phyloP scores from a whole-genome alignment of 2,113 vertebrate species.

The Leuciscus idus region DNA sequence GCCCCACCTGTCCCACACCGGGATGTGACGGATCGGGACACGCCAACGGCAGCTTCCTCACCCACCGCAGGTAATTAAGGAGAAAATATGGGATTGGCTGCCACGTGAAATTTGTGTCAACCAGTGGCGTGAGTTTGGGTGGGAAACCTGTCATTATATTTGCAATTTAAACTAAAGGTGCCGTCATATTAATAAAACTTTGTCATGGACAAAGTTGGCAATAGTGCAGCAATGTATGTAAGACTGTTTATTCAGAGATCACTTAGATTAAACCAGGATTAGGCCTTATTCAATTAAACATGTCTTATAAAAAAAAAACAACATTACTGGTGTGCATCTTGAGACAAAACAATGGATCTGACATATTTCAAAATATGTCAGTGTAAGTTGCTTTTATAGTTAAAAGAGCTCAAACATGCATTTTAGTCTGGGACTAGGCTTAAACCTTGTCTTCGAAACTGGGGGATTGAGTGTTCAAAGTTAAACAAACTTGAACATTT shows the following conservation, averaged over 20 bases:
- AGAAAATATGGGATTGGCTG: neutral
- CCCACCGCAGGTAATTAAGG: slow-evolving; percentile 88
- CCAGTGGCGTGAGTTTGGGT: neutral
- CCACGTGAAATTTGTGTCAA: neutral
- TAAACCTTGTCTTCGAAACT: no score
- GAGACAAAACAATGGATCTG: no score
- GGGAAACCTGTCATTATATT: neutral
- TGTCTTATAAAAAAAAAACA: no score
- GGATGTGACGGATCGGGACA: slow-evolving; percentile 96
- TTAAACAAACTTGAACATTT: neutral
- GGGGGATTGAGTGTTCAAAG: neutral
- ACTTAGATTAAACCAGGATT: no score
- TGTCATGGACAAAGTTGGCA: neutral
- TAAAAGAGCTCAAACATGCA: no score
- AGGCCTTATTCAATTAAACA: no score
- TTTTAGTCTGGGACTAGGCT: no score
- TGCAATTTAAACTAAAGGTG: neutral
- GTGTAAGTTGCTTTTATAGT: no score
- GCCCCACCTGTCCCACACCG: slow-evolving; percentile 90
- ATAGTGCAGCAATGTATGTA: neutral
- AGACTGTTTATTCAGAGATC: neutral
- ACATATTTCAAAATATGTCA: no score
- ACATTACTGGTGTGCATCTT: no score
- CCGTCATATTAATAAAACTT: neutral
- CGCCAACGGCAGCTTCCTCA: slow-evolving; percentile 97